Evolutionary conservation across 2,888 invertebrate species (phyloP), one percentile per base, ranked within the genome.

Genomic region (Microdon myrmicae): DNA sequence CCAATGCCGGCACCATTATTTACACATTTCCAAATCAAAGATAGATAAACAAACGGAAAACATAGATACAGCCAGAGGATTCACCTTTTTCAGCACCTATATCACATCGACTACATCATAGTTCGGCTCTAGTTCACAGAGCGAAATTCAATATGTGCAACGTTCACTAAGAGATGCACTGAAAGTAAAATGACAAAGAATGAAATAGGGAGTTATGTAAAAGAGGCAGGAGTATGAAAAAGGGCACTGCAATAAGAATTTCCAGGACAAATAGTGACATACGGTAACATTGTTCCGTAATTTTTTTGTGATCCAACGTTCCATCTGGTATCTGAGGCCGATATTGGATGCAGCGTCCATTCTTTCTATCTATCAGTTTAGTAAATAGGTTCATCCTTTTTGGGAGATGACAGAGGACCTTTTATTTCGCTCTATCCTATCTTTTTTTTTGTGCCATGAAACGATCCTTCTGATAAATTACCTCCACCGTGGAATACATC

Each of bases 401-500:
- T n/a, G n/a, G n/a, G n/a, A n/a, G n/a, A n/a, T n/a, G n/a, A n/a
- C n/a, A n/a, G n/a, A n/a, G n/a, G n/a, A 37, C 41, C 35, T 25
- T 43, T 48, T 43, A 4, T 20, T 31, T 14, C 37, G 17, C 2
- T 19, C 29, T 37, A 5, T 13, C n/a, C 8, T 23, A 31, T 43
- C 25, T 32, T 38, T 32, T 37, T 37, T 53, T 34, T 31, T 37
- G 12, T 10, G 32, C 31, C 35, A 44, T 61, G 56, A 51, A 47
- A 43, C 47, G 51, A 64, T 56, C 56, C 56, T 51, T 56, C 51
- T 64, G 61, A 58, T 64, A 64, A 64, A 64, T 64, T 64, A 64
- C 56, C 45, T 34, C 39, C 31, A 41, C 41, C 41, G 37, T 23
- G 35, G 45, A 41, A 56, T 51, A 47, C 51, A 64, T 56, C 41